phyloP scores from a whole-genome alignment of 2,888 invertebrate species.

The Amiota mariae region DNA sequence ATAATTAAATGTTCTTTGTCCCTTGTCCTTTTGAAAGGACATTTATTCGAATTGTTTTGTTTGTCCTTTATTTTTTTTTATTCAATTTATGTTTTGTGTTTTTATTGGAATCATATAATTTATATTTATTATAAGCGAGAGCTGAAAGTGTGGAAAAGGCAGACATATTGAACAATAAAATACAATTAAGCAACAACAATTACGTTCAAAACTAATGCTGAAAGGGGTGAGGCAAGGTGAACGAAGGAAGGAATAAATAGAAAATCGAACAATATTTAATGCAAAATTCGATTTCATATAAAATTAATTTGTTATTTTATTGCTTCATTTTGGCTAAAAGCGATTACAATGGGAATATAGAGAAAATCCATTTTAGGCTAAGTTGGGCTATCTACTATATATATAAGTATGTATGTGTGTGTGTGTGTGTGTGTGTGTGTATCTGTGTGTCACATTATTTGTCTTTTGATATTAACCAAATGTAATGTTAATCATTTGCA shows the following conservation, averaged over 20 bases:
- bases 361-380: not conserved
- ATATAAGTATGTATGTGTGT: not conserved
- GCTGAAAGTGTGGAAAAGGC: too few species aligned
- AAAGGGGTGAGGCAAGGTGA: too few species aligned
- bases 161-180: too few species aligned
- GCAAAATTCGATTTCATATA: conserved; percentile 17
- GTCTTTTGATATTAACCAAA: conserved; percentile 63
- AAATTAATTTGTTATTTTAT: conserved; percentile 26
- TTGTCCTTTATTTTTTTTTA: too few species aligned
- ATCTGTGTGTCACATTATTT: conserved; percentile 26
- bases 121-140: too few species aligned
- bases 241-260: not conserved
- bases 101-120: too few species aligned
- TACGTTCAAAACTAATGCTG: too few species aligned
- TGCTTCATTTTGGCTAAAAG: conserved; percentile 6
- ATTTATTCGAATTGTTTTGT: conserved; percentile 5
- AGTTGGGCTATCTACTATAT: not conserved
- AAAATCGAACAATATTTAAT: conserved; percentile 10
- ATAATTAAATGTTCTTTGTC: too few species aligned
- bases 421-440: conserved; percentile 15
- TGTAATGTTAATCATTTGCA: conserved; percentile 64
- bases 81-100: too few species aligned
- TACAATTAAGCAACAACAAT: too few species aligned
- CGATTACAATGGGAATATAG: not conserved
- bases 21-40: too few species aligned